Evolutionary conservation across 92 coral and sea anemone genomes (phyloP), one percentile per base, ranked within the genome.

Genomic region (Nematostella vectensis): DNA sequence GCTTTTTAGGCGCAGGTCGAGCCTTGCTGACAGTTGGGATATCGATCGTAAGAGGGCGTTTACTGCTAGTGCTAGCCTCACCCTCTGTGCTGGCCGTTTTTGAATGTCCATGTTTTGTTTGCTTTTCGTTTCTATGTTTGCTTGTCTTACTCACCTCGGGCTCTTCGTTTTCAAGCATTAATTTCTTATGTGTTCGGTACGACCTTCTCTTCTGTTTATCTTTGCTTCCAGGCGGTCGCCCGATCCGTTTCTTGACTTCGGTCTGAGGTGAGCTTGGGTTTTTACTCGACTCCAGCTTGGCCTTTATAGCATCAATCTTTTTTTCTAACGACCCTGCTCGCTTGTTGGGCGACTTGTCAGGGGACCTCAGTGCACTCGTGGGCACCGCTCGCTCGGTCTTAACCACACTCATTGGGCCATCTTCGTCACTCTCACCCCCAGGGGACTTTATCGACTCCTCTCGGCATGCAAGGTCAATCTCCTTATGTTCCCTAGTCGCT

Each of bases 171-270:
- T 33, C 40, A 6, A 33, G 15, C 40, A 6, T 6, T 25, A 23
- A 11, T 2, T 31, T 11, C 36, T 31, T 30, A 27, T 71, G 60
- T 40, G 71, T 70, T 19, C 68, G 43, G 37, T 66, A 81, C 0
- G 77, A 27, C 62, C 76, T 81, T 55, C 95, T 74, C 28, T 81
- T 85, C 29, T 85, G 81, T 27, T 85, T 80, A 48, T 85, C 88
- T 57, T 81, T 85, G 71, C 88, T 80, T 0, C 95, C 95, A 3
- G 56, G 59, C 4, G 95, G 95, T 4, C 95, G 88, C 11, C 95
- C 82, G 29, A 68, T 68, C 30, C 69, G 54, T 45, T 76, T 76
- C 15, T 3, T n/a, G 20, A 58, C 2, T 0, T 11, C 19, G 1
- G 49, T 21, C 16, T 47, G 43, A 15, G 15, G 40, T 33, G 40